Conservation (phyloP, 2,888 invertebrate species). For the Eledone cirrhosa region DNA sequence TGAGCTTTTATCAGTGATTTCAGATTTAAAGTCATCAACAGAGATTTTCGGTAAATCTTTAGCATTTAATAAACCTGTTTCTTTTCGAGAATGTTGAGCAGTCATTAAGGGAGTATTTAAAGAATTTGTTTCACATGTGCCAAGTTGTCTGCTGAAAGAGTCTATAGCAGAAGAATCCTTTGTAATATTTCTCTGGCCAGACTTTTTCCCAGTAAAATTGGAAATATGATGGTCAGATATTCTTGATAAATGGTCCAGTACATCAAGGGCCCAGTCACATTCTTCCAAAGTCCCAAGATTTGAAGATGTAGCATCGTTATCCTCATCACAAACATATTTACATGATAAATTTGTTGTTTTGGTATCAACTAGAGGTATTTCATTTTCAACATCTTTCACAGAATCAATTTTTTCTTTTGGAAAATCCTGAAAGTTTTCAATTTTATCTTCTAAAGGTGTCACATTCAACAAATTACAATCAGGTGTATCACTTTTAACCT, state of each 20-base stretch:
- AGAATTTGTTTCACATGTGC: too few species aligned
- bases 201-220: not conserved
- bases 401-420: not conserved
- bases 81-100: too few species aligned
- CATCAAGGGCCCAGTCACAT: slow-evolving; percentile 25
- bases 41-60: too few species aligned
- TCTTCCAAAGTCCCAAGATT: not conserved
- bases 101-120: too few species aligned
- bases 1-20: too few species aligned
- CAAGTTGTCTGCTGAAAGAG: too few species aligned
- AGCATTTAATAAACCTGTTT: too few species aligned
- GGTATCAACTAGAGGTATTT: not conserved
- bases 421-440: not conserved
- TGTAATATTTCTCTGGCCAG: too few species aligned
- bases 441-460: not conserved
- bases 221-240: slow-evolving; percentile 2
- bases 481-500: not conserved
- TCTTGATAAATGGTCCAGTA: slow-evolving; percentile 8
- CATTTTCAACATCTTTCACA: not conserved
- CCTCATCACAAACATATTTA: not conserved
- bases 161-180: too few species aligned
- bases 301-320: not conserved
- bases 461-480: not conserved
- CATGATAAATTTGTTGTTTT: not conserved
- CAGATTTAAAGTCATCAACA: too few species aligned